Conservation (phyloP, 2,113 vertebrate species). For the Zosterops lateralis region DNA sequence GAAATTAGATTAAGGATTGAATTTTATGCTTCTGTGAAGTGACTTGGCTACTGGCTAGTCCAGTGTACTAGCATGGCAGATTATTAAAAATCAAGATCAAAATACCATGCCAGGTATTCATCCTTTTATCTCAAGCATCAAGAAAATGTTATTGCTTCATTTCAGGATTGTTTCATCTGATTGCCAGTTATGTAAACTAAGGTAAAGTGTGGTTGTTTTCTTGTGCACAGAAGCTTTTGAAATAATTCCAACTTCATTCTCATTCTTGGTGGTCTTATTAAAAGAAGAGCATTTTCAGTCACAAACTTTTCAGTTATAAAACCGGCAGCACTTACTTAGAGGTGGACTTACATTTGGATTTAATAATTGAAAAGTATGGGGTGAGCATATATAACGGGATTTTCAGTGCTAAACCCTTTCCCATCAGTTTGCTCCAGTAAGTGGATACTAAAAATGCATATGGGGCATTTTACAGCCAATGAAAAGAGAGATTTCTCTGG, state of each 20-base stretch:
- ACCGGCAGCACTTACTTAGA: background rate
- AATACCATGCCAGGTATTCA: background rate
- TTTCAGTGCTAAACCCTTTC: background rate
- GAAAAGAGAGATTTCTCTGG: background rate
- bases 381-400: background rate
- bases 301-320: background rate
- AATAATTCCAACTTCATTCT: background rate
- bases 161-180: background rate
- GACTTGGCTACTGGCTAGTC: background rate
- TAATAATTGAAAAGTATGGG: background rate
- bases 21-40: background rate
- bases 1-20: background rate
- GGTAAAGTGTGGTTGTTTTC: background rate
- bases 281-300: background rate
- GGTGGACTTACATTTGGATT: background rate
- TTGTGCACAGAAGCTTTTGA: background rate
- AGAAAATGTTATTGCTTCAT: background rate
- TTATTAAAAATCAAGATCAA: background rate
- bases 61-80: background rate
- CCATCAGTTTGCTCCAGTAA: background rate
- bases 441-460: background rate
- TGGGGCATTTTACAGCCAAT: background rate
- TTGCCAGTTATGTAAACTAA: background rate
- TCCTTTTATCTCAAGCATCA: background rate
- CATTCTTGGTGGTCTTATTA: background rate